phyloP scores from a whole-genome alignment of 2,113 vertebrate species.

The Phaethon lepturus region DNA sequence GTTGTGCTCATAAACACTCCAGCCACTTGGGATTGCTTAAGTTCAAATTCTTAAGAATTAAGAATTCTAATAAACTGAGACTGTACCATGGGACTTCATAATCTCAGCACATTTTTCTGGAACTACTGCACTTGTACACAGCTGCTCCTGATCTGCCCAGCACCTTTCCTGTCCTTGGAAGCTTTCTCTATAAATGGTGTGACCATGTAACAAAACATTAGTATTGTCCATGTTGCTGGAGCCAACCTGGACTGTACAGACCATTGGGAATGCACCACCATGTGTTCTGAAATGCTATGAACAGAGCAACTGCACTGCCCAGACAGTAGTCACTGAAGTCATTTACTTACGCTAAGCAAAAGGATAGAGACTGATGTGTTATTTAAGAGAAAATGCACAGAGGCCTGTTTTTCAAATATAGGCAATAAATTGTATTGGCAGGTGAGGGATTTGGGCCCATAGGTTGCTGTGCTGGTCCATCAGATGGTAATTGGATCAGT shows the following conservation, averaged over 20 bases:
- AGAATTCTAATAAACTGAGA: fast-evolving
- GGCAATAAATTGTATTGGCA: not conserved
- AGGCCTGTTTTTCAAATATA: not conserved
- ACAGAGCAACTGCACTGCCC: not conserved
- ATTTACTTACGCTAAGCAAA: fast-evolving
- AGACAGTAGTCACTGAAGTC: fast-evolving
- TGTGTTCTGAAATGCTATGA: fast-evolving
- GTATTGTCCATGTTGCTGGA: fast-evolving
- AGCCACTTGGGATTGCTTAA: not conserved
- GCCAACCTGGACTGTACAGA: not conserved
- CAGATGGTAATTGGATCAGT: not conserved
- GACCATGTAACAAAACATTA: fast-evolving
- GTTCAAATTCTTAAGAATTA: not conserved
- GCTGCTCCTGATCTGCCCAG: fast-evolving
- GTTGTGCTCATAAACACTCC: not conserved
- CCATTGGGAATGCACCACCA: fast-evolving
- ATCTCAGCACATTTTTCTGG: not conserved
- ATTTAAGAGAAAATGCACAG: not conserved
- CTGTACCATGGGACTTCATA: not conserved
- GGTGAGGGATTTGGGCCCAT: not conserved
- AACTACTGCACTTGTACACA: not conserved
- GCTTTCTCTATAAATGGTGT: fast-evolving
- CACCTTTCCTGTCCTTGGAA: not conserved
- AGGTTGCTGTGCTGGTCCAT: fast-evolving
- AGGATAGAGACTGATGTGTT: not conserved